phyloP scores from a whole-genome alignment of 1,140 invertebrate species.

The Oreohelix idahoensis region DNA sequence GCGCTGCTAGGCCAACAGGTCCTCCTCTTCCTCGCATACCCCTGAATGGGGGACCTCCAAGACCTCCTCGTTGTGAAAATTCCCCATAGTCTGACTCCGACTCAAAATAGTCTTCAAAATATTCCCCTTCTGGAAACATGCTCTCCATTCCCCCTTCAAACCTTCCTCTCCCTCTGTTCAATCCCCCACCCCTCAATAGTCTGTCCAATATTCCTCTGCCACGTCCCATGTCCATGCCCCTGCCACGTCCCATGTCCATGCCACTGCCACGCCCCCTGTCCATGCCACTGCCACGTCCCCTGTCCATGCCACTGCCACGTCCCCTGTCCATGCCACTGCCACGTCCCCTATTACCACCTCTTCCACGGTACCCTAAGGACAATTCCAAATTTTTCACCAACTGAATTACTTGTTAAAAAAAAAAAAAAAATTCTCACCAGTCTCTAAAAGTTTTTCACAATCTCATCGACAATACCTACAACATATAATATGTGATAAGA shows the following conservation, averaged over 20 bases:
- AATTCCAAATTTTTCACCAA: background rate
- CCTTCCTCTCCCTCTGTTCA: background rate
- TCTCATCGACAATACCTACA: too few species aligned
- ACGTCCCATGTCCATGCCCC: background rate
- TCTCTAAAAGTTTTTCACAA: too few species aligned
- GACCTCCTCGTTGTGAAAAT: background rate
- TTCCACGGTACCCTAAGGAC: too few species aligned
- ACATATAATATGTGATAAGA: too few species aligned
- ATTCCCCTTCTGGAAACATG: slow-evolving; percentile 5
- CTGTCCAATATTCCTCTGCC: background rate
- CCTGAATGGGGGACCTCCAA: background rate
- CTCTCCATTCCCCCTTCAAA: too few species aligned
- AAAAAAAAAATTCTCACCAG: too few species aligned
- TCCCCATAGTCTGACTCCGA: background rate
- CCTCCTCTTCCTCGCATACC: background rate
- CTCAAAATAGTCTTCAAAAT: background rate
- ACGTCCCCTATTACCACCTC: too few species aligned
- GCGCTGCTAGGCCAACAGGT: background rate
- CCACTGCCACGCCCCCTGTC: background rate
- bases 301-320: too few species aligned
- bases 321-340: too few species aligned
- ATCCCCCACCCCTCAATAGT: too few species aligned
- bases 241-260: background rate
- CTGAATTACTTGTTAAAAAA: background rate
- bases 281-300: background rate